Conservation (phyloP, 2,797 vertebrate species). For the Pseudochromis fuscus region DNA sequence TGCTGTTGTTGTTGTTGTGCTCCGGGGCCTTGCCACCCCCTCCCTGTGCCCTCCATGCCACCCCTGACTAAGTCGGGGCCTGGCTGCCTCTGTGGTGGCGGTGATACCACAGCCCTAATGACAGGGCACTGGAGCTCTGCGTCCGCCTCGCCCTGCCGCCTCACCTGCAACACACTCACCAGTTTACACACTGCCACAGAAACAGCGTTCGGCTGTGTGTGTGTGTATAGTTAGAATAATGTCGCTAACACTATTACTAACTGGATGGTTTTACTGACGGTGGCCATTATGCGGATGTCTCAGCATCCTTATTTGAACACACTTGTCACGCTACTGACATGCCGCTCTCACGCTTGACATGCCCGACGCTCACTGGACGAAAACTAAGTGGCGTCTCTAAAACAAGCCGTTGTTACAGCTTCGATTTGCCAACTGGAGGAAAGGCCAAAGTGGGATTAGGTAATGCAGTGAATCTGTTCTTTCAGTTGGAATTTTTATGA, state of each 20-base stretch:
- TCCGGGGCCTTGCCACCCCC: conserved; percentile 50
- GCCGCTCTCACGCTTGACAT: conserved; percentile 75
- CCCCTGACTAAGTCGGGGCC: conserved; percentile 78
- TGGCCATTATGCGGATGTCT: conserved; percentile 81
- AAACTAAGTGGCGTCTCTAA: conserved; percentile 49
- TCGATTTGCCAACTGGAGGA: conserved; percentile 42
- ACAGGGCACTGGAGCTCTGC: conserved; percentile 73
- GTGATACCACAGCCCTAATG: conserved; percentile 80
- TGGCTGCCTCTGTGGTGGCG: conserved; percentile 69
- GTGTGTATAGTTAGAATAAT: conserved; percentile 76
- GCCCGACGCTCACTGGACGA: conserved; percentile 46
- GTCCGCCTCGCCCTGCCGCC: conserved; percentile 81
- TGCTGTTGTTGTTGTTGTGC: conserved; percentile 29
- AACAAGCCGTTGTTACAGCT: conserved; percentile 42
- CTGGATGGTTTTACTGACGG: conserved; percentile 81
- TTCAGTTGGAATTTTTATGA: conserved; percentile 14
- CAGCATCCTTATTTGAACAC: conserved; percentile 76
- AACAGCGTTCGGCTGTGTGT: conserved; percentile 45
- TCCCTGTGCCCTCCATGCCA: conserved; percentile 83
- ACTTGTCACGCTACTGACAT: conserved; percentile 80
- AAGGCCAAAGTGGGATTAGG: conserved; percentile 29
- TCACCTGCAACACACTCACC: conserved; percentile 82
- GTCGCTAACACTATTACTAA: conserved; percentile 81
- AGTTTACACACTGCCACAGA: conserved; percentile 71
- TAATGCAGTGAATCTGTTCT: conserved; percentile 3